Evolutionary conservation across 1,140 invertebrate genomes (phyloP), one percentile per base, ranked within the genome.

Genomic region (Drosophila cardini): DNA sequence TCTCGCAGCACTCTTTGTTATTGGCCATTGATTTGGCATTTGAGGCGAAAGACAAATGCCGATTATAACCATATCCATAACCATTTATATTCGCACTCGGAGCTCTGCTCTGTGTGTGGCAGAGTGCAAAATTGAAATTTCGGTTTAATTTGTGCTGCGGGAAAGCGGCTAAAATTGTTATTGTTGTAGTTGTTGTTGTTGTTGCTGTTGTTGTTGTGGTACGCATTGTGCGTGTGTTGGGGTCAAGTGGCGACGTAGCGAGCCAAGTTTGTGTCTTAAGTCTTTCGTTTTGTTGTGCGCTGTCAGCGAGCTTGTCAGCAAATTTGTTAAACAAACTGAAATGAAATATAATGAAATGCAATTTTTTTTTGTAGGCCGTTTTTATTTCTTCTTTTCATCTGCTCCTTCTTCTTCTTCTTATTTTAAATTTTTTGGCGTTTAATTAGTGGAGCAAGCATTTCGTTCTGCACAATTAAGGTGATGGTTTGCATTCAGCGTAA

Each of bases 291-390:
- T 84, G 38, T 63, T 81, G 69, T 64, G 73, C 67, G 57, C 81
- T 85, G 81, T 85, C 80, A 85, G 83, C 71, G 71, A 55, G 78
- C 80, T 76, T 86, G 82, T 86, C 82, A 86, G 79, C 83, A 81
- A 82, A 86, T 86, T 86, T 86, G 82, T 86, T 82, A 87, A 86
- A 83, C 72, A 86, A 87, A 87, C 83, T 76, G 79, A 82, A 87
- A 86, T 86, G 83, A 86, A 87, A 81, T 72, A 42, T 65, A 72
- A 73, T 69, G 71, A 73, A 73, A 73, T 56, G 65, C 72, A 74
- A 60, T 68, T 68, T 72, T 67, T 53, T 65, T 68, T 72, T 67
- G 46, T 65, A 52, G 34, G 13, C 58, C 56, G 46, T 55, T 57
- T 76, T 76, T 78, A 73, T 73, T 74, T 16, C 32, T 55, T 46